These are phyloP conservation scores for Hemistola chrysoprasaria DNA, from an alignment of 2,888 invertebrate species.

Conservation along the genomic window DNA sequence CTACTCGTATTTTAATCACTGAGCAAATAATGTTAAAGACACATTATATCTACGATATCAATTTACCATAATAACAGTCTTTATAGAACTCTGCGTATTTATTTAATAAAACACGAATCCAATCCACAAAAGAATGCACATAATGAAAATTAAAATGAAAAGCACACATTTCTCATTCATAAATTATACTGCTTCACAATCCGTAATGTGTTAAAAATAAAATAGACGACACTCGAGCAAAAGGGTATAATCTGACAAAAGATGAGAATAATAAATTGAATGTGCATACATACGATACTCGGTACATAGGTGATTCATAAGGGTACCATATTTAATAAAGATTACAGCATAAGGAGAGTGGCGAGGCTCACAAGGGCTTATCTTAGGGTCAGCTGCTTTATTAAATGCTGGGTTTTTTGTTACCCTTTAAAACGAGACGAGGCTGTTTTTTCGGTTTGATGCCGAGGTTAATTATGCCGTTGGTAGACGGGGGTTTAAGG, in stretches of 20 bases:
- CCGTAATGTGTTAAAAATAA: constrained; percentile 12
- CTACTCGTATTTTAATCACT: too few species aligned
- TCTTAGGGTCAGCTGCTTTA: constrained; percentile 39
- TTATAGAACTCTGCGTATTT: too few species aligned
- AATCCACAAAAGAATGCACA: too few species aligned
- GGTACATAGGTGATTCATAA: constrained; percentile 28
- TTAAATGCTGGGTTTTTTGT: constrained; percentile 31
- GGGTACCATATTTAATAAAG: constrained; percentile 42
- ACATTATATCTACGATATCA: too few species aligned
- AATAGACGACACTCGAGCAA: constrained; percentile 28
- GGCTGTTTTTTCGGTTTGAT: constrained; percentile 15
- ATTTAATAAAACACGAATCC: too few species aligned
- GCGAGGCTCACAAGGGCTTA: constrained; percentile 36
- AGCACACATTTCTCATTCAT: too few species aligned
- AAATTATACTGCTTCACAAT: too few species aligned
- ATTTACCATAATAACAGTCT: too few species aligned
- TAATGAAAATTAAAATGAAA: too few species aligned
- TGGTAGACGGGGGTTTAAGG: constrained; percentile 9
- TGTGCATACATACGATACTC: constrained; percentile 8
- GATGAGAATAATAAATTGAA: constrained; percentile 42
- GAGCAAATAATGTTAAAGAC: too few species aligned
- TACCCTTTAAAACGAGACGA: constrained; percentile 22
- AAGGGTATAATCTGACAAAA: constrained; percentile 37
- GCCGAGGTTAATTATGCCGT: constrained; percentile 10
- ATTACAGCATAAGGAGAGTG: constrained; percentile 37